Evolutionary conservation across 2,888 invertebrate genomes (phyloP).

Genomic region (Pandemis cinnamomeana): DNA sequence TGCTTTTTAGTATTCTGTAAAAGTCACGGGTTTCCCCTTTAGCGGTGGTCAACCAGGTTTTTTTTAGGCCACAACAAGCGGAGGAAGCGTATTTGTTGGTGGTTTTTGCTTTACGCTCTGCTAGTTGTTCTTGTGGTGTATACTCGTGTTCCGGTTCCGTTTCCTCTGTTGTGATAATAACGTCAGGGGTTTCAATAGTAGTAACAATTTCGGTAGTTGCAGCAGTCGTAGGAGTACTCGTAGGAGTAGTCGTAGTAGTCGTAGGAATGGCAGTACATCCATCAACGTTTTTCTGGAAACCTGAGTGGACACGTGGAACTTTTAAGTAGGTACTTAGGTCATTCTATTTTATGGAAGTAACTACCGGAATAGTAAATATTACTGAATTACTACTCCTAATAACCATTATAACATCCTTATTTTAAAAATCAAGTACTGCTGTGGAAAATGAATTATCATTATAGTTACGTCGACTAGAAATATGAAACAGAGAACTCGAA

Average conservation of each 20-base stretch:
- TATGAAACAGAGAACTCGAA: too few species aligned
- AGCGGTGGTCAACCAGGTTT: not conserved
- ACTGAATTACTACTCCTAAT: too few species aligned
- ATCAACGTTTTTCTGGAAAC: not conserved
- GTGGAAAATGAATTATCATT: too few species aligned
- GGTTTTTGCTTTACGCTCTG: not conserved
- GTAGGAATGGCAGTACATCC: not conserved
- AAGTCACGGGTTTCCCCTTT: slow-evolving; percentile 10
- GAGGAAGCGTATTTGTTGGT: not conserved
- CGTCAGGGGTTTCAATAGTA: not conserved
- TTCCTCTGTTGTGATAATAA: not conserved
- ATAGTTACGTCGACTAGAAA: too few species aligned
- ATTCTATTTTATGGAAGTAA: too few species aligned
- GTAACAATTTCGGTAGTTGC: not conserved
- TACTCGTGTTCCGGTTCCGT: not conserved
- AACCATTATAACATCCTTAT: too few species aligned
- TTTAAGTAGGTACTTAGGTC: not conserved
- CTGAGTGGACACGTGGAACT: not conserved
- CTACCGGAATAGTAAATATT: too few species aligned
- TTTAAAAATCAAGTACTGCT: too few species aligned
- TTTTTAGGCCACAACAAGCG: slow-evolving; percentile 1
- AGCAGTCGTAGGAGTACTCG: not conserved
- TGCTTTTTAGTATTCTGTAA: slow-evolving; percentile 11
- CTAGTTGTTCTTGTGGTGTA: not conserved
- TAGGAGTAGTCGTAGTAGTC: not conserved